Percentiles rank a stretch among this genome's conserved stretches.
These are phyloP conservation scores for Arrhamphus sclerolepis DNA, from an alignment of 2,797 vertebrate species.

Conservation along the genomic window DNA sequence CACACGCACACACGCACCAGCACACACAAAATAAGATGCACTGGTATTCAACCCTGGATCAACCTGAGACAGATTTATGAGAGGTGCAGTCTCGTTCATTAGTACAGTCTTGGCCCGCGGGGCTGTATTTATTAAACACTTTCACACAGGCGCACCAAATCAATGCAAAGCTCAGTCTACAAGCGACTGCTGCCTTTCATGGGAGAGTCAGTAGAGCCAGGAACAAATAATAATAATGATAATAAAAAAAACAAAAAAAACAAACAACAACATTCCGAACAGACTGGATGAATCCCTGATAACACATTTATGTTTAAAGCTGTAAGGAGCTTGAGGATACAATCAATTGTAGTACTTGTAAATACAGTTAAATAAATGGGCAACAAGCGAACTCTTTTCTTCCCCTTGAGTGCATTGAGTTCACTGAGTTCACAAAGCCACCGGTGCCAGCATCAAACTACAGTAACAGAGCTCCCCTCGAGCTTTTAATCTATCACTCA, in stretches of 20 bases:
- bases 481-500: slow-evolving; percentile 23
- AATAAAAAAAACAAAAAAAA: slow-evolving; percentile 16
- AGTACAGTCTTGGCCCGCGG: slow-evolving; percentile 43
- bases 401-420: slow-evolving; percentile 52
- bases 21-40: slow-evolving; percentile 1
- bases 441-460: slow-evolving; percentile 48
- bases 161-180: slow-evolving; percentile 54
- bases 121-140: slow-evolving; percentile 49
- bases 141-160: slow-evolving; percentile 44
- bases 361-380: slow-evolving; percentile 34
- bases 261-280: slow-evolving; percentile 40
- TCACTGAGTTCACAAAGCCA: slow-evolving; percentile 67
- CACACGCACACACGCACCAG: slow-evolving; percentile 2
- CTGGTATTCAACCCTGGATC: slow-evolving; percentile 49
- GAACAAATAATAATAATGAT: slow-evolving; percentile 8
- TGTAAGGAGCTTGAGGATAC: slow-evolving; percentile 35
- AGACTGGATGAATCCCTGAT: slow-evolving; percentile 20
- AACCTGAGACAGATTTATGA: slow-evolving; percentile 54
- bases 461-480: slow-evolving; percentile 36
- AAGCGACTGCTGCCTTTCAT: slow-evolving; percentile 37
- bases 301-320: slow-evolving; percentile 32
- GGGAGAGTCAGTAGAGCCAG: background rate
- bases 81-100: slow-evolving; percentile 40
- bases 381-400: slow-evolving; percentile 43
- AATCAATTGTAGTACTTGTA: slow-evolving; percentile 40